phyloP scores from a whole-genome alignment of 1,140 invertebrate genomes.

The Euura saliciscinereae region DNA sequence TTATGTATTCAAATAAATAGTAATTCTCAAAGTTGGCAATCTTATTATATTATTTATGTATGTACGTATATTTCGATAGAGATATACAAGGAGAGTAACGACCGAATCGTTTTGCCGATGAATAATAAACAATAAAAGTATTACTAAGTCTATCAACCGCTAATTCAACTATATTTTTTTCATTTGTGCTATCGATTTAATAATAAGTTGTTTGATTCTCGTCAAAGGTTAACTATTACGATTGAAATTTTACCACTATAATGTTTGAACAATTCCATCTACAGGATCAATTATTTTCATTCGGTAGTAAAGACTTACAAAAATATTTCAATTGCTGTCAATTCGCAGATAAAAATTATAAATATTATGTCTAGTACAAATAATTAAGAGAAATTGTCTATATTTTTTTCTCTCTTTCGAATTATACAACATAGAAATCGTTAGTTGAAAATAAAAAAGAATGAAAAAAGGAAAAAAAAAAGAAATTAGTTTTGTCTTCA shows the following conservation, averaged over 20 bases:
- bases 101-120: conserved; percentile 2
- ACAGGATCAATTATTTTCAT: no score
- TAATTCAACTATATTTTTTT: not conserved
- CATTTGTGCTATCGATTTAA: not conserved
- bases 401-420: not conserved
- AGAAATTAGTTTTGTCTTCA: not conserved
- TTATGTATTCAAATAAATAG: conserved; percentile 35
- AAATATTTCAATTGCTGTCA: not conserved
- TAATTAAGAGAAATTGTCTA: not conserved
- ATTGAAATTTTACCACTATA: no score
- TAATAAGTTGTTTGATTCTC: not conserved
- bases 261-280: no score
- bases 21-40: conserved; percentile 3
- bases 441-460: not conserved
- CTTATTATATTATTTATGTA: not conserved
- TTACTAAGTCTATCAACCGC: not conserved
- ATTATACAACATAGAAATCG: not conserved
- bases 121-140: not conserved
- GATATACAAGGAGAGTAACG: not conserved
- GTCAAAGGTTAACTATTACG: not conserved
- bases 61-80: not conserved
- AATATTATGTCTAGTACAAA: not conserved
- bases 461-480: no score
- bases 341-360: not conserved
- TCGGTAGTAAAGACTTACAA: not conserved